A percentile compares a stretch with the other conserved stretches of the same genome.
These are phyloP conservation scores for Phaetusa simplex DNA, from an alignment of 2,113 vertebrate genomes.

Conservation along the genomic window DNA sequence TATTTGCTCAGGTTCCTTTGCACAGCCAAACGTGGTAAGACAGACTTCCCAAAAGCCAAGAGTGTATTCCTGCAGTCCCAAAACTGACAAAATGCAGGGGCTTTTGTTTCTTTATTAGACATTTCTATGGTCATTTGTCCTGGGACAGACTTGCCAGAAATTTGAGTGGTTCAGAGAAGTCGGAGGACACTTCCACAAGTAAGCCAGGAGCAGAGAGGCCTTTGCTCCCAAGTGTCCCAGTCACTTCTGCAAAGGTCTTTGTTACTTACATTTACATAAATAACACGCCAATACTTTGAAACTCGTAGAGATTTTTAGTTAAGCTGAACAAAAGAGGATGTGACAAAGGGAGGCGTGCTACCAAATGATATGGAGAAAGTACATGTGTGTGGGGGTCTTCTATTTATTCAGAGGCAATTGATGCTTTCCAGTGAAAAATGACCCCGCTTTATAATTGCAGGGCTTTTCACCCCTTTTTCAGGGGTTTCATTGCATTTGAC, in stretches of 20 bases:
- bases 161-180: not conserved
- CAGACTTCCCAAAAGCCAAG: not conserved
- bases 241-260: not conserved
- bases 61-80: not conserved
- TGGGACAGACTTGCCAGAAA: not conserved
- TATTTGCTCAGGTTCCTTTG: not conserved
- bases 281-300: not conserved
- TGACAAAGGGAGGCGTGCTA: not conserved
- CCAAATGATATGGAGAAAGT: not conserved
- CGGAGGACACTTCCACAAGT: not conserved
- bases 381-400: accelerated
- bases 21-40: not conserved
- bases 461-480: not conserved
- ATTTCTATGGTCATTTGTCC: accelerated
- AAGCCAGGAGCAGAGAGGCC: not conserved
- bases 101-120: not conserved
- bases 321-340: not conserved
- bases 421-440: not conserved
- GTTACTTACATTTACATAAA: not conserved
- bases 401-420: not conserved
- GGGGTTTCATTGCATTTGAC: not conserved
- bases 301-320: not conserved
- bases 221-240: not conserved
- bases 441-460: not conserved
- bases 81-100: not conserved